These are phyloP conservation scores for Thalassophryne amazonica DNA, from an alignment of 2,797 vertebrate species.

Conservation along the genomic window DNA sequence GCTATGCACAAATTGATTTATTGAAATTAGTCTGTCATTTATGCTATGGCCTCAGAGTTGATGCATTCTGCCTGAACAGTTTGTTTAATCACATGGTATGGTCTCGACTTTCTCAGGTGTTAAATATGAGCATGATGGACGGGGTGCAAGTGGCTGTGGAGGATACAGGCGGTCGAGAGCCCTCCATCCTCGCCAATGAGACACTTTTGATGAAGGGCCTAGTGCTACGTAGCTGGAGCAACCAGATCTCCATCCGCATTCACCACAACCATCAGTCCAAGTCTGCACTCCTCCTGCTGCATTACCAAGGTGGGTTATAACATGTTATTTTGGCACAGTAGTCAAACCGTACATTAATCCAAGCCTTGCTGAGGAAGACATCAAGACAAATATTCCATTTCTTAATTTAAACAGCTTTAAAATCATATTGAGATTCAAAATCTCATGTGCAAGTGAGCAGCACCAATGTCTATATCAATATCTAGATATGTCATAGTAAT, in stretches of 20 bases:
- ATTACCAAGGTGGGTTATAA: constrained; percentile 86
- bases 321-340: not conserved
- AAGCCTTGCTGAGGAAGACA: not conserved
- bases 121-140: constrained; percentile 87
- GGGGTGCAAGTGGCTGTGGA: constrained; percentile 88
- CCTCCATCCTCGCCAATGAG: constrained; percentile 89
- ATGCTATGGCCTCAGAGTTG: too few relatives aligned
- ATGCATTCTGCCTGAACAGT: too few relatives aligned
- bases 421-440: too few relatives aligned
- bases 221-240: constrained; percentile 91
- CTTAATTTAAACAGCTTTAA: too few relatives aligned
- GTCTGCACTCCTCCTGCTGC: constrained; percentile 83
- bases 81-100: constrained; percentile 3
- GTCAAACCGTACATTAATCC: not conserved
- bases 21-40: too few relatives aligned
- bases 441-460: too few relatives aligned
- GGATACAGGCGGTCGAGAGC: constrained; percentile 83
- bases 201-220: constrained; percentile 88
- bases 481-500: too few relatives aligned
- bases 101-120: constrained; percentile 75
- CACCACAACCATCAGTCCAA: constrained; percentile 76
- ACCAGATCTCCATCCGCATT: constrained; percentile 89
- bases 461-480: too few relatives aligned
- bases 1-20: too few relatives aligned
- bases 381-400: too few relatives aligned